A percentile compares a stretch with the other conserved stretches of the same genome.
phyloP scores from a whole-genome alignment of 2,888 invertebrate species.

The Stegophylla sp. region DNA sequence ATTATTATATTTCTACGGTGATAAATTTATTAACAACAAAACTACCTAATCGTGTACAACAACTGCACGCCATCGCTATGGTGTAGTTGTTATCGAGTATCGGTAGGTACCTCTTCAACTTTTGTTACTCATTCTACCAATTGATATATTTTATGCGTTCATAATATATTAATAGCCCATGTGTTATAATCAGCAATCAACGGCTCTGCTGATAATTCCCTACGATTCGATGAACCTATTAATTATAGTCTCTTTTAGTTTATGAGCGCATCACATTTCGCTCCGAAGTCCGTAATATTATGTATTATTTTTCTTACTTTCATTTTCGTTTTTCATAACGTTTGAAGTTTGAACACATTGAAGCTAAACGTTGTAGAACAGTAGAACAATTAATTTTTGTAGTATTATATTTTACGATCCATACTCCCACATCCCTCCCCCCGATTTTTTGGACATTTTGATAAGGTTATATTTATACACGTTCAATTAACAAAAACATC shows the following conservation, averaged over 20 bases:
- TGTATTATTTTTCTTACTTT: background rate
- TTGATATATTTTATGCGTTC: background rate
- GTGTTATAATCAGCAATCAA: background rate
- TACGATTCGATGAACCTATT: background rate
- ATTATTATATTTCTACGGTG: too few relatives aligned
- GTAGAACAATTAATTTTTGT: background rate
- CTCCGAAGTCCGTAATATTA: too few relatives aligned
- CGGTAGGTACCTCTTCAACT: conserved; percentile 27
- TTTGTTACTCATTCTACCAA: conserved; percentile 7
- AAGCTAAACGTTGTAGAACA: too few relatives aligned
- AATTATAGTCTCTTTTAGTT: background rate
- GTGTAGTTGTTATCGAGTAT: background rate
- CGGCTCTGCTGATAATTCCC: background rate
- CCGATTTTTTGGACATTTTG: background rate
- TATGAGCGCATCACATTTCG: background rate
- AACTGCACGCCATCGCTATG: background rate
- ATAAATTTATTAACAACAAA: too few relatives aligned
- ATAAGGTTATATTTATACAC: background rate
- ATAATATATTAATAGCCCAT: background rate
- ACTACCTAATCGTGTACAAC: background rate
- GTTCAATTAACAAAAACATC: background rate
- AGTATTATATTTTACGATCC: background rate
- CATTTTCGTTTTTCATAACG: background rate
- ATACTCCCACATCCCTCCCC: too few relatives aligned
- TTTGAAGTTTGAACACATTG: background rate